These are phyloP conservation scores for Pseudochirops cupreus DNA, from an alignment of 2,797 vertebrate species.

Conservation along the genomic window DNA sequence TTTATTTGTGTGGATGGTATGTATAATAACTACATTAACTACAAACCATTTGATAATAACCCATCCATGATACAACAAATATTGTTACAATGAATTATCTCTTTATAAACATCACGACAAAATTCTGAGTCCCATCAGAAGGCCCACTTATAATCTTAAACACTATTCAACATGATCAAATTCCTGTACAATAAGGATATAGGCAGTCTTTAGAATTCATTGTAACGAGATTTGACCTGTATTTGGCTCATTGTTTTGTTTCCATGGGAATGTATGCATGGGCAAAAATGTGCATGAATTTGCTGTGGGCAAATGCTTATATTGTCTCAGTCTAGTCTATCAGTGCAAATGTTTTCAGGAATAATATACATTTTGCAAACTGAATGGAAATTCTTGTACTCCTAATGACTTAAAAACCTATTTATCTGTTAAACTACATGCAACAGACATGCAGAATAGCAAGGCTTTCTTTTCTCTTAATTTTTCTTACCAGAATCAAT, in stretches of 20 bases:
- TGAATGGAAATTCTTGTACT: constrained; percentile 11
- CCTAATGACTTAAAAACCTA: constrained; percentile 3
- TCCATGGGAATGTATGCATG: background rate
- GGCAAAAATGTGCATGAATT: background rate
- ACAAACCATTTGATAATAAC: background rate
- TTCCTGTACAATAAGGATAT: background rate
- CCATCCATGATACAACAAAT: background rate
- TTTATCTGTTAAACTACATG: background rate
- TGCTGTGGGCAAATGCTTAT: constrained; percentile 26
- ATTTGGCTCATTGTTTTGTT: constrained; percentile 4
- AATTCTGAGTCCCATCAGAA: background rate
- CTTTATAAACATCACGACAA: background rate
- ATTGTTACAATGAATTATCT: background rate
- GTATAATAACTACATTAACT: background rate
- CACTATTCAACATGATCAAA: background rate
- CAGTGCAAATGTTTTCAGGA: background rate
- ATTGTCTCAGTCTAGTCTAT: constrained; percentile 7
- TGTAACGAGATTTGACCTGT: background rate
- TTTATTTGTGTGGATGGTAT: background rate
- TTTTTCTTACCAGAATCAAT: constrained; percentile 66
- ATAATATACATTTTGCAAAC: constrained; percentile 7
- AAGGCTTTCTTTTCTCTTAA: constrained; percentile 67
- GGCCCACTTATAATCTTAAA: background rate
- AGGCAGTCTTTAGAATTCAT: background rate
- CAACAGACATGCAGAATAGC: constrained; percentile 25